Percentiles rank a stretch among this genome's conserved stretches.
Evolutionary conservation across 2,113 vertebrate genomes (phyloP).

Genomic region (Puffinus mauretanicus): DNA sequence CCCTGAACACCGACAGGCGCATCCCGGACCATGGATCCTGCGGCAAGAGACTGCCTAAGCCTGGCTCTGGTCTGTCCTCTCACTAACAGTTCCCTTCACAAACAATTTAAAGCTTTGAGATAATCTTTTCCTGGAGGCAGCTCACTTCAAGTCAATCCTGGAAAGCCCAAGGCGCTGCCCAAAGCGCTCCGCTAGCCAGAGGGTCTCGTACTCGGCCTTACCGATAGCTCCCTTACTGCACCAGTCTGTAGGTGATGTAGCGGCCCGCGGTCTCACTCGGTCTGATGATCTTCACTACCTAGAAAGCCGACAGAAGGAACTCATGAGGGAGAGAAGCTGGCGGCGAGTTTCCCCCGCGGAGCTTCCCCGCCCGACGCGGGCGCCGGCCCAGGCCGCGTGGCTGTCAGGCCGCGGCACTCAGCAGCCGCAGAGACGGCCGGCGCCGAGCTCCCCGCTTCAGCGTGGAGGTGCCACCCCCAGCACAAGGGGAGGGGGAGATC

Average conservation of each 20-base stretch:
- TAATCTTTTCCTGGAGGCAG: not conserved
- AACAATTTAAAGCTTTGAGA: not conserved
- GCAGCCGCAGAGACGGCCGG: accelerated
- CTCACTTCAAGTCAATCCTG: accelerated
- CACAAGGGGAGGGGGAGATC: no score
- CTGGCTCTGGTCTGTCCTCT: not conserved
- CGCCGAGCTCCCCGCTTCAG: not conserved
- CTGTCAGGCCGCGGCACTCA: not conserved
- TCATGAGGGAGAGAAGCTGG: not conserved
- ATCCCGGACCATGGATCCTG: accelerated
- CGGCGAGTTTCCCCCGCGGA: not conserved
- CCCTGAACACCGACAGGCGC: accelerated
- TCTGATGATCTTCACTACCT: constrained; percentile 98
- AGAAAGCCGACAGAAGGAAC: accelerated
- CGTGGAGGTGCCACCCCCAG: no score
- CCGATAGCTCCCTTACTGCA: constrained; percentile 74
- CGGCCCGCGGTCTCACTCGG: constrained; percentile 94
- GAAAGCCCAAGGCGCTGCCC: not conserved
- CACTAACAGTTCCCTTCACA: accelerated
- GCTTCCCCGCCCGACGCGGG: not conserved
- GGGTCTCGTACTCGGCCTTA: accelerated
- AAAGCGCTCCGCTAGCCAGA: not conserved
- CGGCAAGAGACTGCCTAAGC: not conserved
- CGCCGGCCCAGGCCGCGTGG: not conserved
- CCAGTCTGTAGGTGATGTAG: constrained; percentile 96